These are phyloP conservation scores for Dexiosoma caninum DNA, from an alignment of 2,888 invertebrate genomes.

Conservation along the genomic window DNA sequence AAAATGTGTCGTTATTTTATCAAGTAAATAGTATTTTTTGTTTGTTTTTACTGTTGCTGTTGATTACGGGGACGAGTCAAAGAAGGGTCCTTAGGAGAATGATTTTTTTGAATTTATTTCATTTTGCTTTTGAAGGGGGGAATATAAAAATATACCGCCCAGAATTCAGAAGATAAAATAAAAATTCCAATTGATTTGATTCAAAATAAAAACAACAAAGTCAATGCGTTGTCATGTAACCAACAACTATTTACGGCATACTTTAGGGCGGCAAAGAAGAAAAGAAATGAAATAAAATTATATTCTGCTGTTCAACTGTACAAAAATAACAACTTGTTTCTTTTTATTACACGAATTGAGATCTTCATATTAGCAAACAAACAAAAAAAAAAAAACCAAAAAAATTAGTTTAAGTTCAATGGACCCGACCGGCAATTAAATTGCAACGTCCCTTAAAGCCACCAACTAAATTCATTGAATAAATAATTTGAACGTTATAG, in stretches of 20 bases:
- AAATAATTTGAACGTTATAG: too few species aligned
- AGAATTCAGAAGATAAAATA: background rate
- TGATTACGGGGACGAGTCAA: constrained; percentile 35
- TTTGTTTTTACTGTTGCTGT: constrained; percentile 11
- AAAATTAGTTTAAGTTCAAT: too few species aligned
- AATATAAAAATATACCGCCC: background rate
- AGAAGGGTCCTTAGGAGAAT: too few species aligned
- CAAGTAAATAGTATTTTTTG: constrained; percentile 38
- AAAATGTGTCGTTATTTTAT: constrained; percentile 52
- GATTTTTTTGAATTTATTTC: too few species aligned
- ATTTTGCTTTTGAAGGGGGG: too few species aligned
- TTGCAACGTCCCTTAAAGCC: too few species aligned
- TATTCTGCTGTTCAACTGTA: background rate
- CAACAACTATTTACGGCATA: background rate
- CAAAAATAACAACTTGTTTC: background rate
- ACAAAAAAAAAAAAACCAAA: too few species aligned
- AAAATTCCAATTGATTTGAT: constrained; percentile 36
- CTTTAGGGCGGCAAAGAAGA: background rate
- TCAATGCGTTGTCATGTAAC: constrained; percentile 51
- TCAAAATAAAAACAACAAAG: constrained; percentile 35
- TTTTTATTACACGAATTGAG: too few species aligned
- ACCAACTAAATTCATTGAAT: too few species aligned
- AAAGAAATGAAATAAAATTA: background rate
- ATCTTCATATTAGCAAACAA: too few species aligned
- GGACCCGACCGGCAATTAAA: too few species aligned